Conservation (phyloP, 2,888 invertebrate genomes). For the Lissocephala sabroskyi region DNA sequence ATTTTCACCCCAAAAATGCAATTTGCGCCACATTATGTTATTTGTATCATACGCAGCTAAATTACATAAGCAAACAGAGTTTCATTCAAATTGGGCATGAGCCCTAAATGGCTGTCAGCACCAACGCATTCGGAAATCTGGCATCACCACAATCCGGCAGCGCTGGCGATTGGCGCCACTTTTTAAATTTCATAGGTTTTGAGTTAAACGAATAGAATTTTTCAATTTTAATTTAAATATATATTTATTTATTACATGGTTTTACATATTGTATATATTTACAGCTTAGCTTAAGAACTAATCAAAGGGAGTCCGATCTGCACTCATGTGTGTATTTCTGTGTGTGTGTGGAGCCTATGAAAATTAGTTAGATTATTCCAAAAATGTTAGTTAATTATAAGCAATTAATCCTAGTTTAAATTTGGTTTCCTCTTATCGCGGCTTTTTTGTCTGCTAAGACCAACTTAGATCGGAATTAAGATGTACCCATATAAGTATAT, state of each 20-base stretch:
- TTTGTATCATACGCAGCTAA: too few species aligned
- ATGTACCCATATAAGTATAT: slow-evolving; percentile 23
- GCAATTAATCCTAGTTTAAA: slow-evolving; percentile 24
- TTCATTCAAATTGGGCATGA: too few species aligned
- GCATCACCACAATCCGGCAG: too few species aligned
- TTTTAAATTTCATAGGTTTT: too few species aligned
- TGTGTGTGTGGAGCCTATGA: slow-evolving; percentile 30
- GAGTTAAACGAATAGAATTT: not conserved
- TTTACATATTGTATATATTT: slow-evolving; percentile 55
- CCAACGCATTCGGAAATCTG: too few species aligned
- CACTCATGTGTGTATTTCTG: slow-evolving; percentile 23
- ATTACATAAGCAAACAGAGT: too few species aligned
- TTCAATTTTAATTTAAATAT: slow-evolving; percentile 46
- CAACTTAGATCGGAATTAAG: slow-evolving; percentile 36
- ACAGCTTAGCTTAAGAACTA: slow-evolving; percentile 52
- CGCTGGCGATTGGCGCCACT: too few species aligned
- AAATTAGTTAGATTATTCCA: slow-evolving; percentile 40
- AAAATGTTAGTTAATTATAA: slow-evolving; percentile 43
- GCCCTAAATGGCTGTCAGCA: too few species aligned
- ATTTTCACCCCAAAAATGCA: too few species aligned
- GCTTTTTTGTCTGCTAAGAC: slow-evolving; percentile 9
- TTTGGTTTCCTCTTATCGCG: slow-evolving; percentile 21
- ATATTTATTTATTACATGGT: slow-evolving; percentile 50
- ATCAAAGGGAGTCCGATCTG: too few species aligned
- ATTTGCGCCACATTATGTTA: too few species aligned